Base-by-base conservation (phyloP, 2,113 vertebrate genomes). In the Alligator sinensis region DNA sequence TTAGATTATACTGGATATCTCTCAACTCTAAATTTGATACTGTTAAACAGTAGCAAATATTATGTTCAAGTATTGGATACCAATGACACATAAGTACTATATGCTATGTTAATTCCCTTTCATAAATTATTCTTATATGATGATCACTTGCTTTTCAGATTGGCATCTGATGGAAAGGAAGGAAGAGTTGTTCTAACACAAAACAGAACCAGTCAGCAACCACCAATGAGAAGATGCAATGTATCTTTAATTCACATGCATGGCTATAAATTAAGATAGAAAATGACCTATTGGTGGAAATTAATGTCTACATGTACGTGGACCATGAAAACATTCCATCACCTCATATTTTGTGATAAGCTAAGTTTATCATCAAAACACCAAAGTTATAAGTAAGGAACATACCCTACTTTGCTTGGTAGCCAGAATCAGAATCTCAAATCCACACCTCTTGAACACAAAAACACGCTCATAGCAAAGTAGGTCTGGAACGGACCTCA, bases 21-120 rank as follows among this genome's bases (percentile, higher is more conserved):
- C 30, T 22, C n/a, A 34, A 9, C 11, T 72, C 34, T 47, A 72
- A 21, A 2, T 38, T 38, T 72, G 30, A 18, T 21, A 22, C 22
- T 72, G 18, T 34, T 24, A 72, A 38, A 72, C 38, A 38, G 16
- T 24, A 89, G 64, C 24, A 93, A 94, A 66, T 74, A 21, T 6
- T 19, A 91, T 81, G 58, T 14, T 86, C 62, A 54, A 38, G 28
- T 82, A 10, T 17, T 77, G 21, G 54, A 38, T 38, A 24, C 15
- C 22, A 61, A 93, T 5, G 90, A 74, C 72, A 15, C 21, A 72
- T 82, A 75, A 92, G 7, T n/a, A 10, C 77, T 54, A 83, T 81
- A 15, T 22, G 9, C 57, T 84, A 68, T 77, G 94, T 87, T 77
- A 82, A 82, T 93, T 91, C 63, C 88, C 11, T 92, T 87, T 92